phyloP scores from a whole-genome alignment of 2,113 vertebrate genomes.

The Ictalurus punctatus region DNA sequence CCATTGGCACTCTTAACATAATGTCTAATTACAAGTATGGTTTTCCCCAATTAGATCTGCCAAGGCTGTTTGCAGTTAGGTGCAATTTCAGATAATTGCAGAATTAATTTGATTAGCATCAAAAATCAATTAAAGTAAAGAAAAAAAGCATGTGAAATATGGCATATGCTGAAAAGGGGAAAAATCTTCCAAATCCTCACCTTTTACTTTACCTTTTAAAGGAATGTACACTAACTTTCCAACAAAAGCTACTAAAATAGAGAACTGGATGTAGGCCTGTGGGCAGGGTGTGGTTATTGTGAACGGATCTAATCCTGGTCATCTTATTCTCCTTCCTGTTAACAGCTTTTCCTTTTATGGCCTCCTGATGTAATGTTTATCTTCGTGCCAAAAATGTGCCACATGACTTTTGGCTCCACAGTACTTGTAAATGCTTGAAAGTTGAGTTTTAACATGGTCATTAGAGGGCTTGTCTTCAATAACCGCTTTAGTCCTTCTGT shows the following conservation, averaged over 20 bases:
- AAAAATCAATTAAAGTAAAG: neutral
- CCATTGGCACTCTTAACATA: constrained; percentile 25
- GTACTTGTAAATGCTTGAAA: constrained; percentile 69
- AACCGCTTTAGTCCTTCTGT: constrained; percentile 38
- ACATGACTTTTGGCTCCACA: constrained; percentile 71
- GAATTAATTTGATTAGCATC: constrained; percentile 42
- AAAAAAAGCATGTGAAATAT: neutral
- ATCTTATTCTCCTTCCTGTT: constrained; percentile 46
- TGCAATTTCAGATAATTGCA: constrained; percentile 42
- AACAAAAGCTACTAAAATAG: neutral
- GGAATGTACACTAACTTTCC: neutral
- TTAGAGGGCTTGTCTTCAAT: constrained; percentile 52
- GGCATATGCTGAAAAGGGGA: neutral
- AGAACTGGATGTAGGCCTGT: neutral
- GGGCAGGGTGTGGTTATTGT: constrained; percentile 30
- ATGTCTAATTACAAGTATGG: constrained; percentile 3
- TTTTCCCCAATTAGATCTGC: constrained; percentile 36
- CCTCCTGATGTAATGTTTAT: constrained; percentile 73
- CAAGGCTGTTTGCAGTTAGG: constrained; percentile 43
- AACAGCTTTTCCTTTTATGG: constrained; percentile 73
- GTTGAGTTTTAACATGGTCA: constrained; percentile 4
- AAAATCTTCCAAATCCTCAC: neutral
- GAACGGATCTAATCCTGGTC: constrained; percentile 63
- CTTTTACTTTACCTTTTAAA: neutral
- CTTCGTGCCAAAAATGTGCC: constrained; percentile 67